Base-by-base conservation (phyloP, 2,888 invertebrate genomes). In the Taenaris catops region DNA sequence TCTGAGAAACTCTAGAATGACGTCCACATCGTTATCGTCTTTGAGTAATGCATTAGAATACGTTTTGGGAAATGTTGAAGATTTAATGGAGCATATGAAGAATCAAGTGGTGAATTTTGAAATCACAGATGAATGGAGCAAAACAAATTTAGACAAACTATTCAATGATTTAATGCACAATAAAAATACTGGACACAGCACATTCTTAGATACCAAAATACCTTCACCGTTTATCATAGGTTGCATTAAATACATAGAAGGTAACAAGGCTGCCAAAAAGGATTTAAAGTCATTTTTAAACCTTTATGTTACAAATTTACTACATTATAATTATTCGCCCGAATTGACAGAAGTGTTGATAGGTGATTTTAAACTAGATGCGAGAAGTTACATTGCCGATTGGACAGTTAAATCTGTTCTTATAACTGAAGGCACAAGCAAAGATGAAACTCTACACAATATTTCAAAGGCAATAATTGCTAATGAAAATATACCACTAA, bases 251-350 rank as follows among this genome's bases (percentile, higher is more conserved):
- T 84, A 60, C 38, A 52, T 74, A 11, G 69, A 73, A 43, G 49
- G 47, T 1, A 63, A 78, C 37, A 79, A 70, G 44, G 71, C 68
- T 14, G 60, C 58, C 1, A 79, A 73, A 41, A 80, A 78, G 41
- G 58, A 45, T 46, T 58, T 86, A 8, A 76, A 79, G 51, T 55
- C 69, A 28, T 86, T 84, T 37, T 42, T 86, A 9, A 79, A 74
- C n/a, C 46, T 78, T 8, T 83, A 80, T 42, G 57, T 81, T 4
- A 56, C 86, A n/a, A 88, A 90, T 63, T 79, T 91, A 46, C 73
- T 91, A 11, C 91, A 92, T 55, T 78, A 73, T 34, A 91, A 91
- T 68, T 88, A 88, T 43, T 75, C 81, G 1, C 84, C 88, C 0
- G 75, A 80, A 27, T 52, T 86, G 34, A 84, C 91, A 1, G 76